A percentile compares a stretch with the other conserved stretches of the same genome.
phyloP scores from a whole-genome alignment of 2,888 invertebrate genomes.

The Kryphioiulus occultus region DNA sequence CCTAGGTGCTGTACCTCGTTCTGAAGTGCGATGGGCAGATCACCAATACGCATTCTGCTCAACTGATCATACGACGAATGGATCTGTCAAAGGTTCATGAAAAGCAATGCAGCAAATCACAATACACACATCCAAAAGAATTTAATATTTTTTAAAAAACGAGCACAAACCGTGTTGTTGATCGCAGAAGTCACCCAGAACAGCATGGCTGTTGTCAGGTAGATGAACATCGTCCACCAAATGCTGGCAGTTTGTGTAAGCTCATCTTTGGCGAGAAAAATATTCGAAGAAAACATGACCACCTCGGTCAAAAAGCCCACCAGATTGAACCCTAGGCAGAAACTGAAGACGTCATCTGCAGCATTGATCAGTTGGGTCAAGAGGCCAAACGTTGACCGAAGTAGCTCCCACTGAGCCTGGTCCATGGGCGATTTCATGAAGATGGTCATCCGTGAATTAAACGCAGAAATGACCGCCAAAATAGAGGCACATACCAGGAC shows the following conservation, averaged over 20 bases:
- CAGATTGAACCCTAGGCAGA: background rate
- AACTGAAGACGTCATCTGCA: background rate
- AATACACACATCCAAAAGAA: no score
- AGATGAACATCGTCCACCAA: background rate
- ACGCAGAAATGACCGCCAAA: background rate
- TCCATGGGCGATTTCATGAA: background rate
- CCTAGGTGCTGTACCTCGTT: background rate
- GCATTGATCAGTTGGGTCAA: background rate
- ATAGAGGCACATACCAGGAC: background rate
- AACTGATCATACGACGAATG: slow-evolving; percentile 1
- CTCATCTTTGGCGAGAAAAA: background rate
- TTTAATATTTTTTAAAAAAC: no score
- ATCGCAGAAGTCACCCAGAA: background rate
- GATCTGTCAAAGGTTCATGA: background rate
- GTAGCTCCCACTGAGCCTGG: background rate
- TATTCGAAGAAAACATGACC: background rate
- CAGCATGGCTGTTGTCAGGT: background rate
- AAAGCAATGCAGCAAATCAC: no score
- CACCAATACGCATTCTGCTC: background rate
- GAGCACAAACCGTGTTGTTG: background rate
- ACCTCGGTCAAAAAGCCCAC: background rate
- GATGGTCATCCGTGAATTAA: background rate
- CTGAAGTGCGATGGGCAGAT: background rate
- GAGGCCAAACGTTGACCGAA: background rate
- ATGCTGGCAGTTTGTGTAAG: background rate